Percentiles rank a stretch among this genome's conserved stretches.
phyloP scores from a whole-genome alignment of 2,113 vertebrate species.

The Stegostoma tigrinum region DNA sequence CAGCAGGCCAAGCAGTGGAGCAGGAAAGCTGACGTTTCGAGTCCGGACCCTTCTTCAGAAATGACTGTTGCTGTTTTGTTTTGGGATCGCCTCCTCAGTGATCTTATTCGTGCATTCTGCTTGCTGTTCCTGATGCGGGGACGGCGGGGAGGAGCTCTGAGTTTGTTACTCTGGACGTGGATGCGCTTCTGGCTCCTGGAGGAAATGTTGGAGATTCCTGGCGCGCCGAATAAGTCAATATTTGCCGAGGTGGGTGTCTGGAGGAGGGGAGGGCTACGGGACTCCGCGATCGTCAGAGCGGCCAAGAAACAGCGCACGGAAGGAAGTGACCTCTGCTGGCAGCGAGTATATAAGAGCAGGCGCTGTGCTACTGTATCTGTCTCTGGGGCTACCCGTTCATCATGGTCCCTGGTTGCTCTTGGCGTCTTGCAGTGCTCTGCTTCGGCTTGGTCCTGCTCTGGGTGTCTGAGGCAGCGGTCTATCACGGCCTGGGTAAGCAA shows the following conservation, averaged over 20 bases:
- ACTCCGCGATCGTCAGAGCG: background rate
- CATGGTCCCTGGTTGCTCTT: background rate
- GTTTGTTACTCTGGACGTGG: background rate
- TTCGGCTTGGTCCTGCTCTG: conserved; percentile 38
- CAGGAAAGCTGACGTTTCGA: too few species aligned
- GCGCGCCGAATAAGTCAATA: background rate
- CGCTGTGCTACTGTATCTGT: background rate
- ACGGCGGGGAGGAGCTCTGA: background rate
- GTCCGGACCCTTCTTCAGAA: too few species aligned
- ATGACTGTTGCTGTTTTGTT: too few species aligned
- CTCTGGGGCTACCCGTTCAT: background rate
- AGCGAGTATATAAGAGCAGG: background rate
- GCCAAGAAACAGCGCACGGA: background rate
- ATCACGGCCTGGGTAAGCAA: conserved; percentile 41
- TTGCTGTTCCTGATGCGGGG: background rate
- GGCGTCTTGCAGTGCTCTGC: conserved; percentile 29
- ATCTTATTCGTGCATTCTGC: background rate
- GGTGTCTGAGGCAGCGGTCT: conserved; percentile 37
- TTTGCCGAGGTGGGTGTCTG: background rate
- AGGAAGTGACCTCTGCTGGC: conserved; percentile 7
- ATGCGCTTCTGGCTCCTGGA: background rate
- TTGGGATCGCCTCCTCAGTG: too few species aligned
- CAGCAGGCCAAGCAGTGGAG: too few species aligned
- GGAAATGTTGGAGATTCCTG: conserved; percentile 17
- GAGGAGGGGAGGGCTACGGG: background rate